phyloP scores from a whole-genome alignment of 2,888 invertebrate species.

The Ichneumoninae sp. region DNA sequence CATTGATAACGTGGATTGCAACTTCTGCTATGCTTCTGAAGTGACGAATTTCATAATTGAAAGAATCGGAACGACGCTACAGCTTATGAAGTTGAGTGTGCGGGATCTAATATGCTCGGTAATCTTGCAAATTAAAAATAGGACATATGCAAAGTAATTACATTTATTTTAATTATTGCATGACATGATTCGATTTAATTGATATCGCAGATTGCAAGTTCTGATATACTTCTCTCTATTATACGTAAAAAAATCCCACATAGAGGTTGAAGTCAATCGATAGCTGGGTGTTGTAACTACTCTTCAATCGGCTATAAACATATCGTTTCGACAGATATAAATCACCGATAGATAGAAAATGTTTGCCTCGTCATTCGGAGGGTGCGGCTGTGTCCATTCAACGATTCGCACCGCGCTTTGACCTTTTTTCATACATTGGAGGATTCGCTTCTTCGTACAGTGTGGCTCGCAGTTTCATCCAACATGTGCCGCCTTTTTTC shows the following conservation, averaged over 20 bases:
- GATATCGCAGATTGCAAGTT: too few species aligned
- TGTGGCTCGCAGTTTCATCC: constrained; percentile 8
- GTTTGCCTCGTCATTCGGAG: constrained; percentile 30
- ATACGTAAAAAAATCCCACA: too few species aligned
- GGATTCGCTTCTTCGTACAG: constrained; percentile 15
- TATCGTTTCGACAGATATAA: constrained; percentile 24
- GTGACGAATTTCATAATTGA: neutral
- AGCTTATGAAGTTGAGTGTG: neutral
- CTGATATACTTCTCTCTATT: too few species aligned
- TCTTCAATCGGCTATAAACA: constrained; percentile 8
- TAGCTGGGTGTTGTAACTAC: neutral
- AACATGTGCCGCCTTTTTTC: constrained; percentile 18
- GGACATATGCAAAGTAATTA: neutral
- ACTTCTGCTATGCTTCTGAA: neutral
- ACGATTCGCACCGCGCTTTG: constrained; percentile 21
- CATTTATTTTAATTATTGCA: too few species aligned
- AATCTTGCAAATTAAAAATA: neutral
- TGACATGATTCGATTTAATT: too few species aligned
- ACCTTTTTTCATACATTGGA: constrained; percentile 13
- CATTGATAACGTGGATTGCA: too few species aligned
- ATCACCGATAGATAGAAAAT: constrained; percentile 25
- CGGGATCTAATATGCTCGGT: too few species aligned
- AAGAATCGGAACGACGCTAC: neutral
- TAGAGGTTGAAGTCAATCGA: neutral
- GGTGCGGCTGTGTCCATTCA: constrained; percentile 60